These are phyloP conservation scores for Uloborus plumipes DNA, from an alignment of 2,888 invertebrate species.

Conservation along the genomic window DNA sequence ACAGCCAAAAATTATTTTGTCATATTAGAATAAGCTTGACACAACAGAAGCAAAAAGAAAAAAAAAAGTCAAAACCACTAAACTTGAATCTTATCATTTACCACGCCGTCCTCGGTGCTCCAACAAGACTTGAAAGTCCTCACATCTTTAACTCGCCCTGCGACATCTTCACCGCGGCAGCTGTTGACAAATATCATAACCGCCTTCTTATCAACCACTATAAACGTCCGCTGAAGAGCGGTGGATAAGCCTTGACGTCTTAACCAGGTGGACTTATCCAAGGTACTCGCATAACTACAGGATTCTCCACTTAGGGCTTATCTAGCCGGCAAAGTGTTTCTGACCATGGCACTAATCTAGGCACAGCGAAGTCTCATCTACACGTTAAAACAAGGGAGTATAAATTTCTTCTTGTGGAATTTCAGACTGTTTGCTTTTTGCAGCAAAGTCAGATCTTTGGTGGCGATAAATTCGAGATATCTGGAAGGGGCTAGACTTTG, in stretches of 20 bases:
- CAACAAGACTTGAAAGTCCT: neutral
- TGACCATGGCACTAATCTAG: neutral
- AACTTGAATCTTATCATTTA: no score
- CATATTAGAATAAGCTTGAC: no score
- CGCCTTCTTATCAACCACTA: neutral
- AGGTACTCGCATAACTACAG: neutral
- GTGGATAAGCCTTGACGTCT: neutral
- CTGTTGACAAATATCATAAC: neutral
- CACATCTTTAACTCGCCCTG: neutral
- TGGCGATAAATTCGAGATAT: no score
- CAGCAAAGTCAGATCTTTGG: no score
- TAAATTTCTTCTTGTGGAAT: neutral
- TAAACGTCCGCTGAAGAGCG: neutral
- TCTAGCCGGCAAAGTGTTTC: neutral
- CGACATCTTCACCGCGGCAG: neutral
- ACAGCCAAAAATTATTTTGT: no score
- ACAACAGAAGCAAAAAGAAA: no score
- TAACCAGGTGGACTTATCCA: neutral
- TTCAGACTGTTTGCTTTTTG: neutral
- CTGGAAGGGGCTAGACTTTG: no score
- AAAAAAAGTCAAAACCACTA: no score
- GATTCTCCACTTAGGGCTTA: neutral
- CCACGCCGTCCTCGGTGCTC: no score
- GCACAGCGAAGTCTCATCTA: neutral
- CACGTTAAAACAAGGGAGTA: neutral